Conservation (phyloP, 2,797 vertebrate species). For the Anisognathus igniventris region DNA sequence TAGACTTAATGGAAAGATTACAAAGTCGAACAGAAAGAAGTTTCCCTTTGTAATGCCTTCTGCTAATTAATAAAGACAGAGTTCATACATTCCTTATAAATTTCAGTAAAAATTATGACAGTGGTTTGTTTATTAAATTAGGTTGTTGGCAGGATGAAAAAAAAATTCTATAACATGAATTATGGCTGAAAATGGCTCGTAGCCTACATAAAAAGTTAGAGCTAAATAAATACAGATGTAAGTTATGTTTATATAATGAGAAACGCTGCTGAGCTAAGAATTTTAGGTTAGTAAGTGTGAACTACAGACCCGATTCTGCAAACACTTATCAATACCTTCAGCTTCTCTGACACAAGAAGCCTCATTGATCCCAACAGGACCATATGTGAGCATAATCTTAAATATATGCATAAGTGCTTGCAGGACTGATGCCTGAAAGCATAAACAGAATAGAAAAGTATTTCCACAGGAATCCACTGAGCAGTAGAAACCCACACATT, state of each 20-base stretch:
- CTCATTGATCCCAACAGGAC: constrained; percentile 51
- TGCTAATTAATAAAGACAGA: constrained; percentile 74
- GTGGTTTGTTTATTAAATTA: constrained; percentile 71
- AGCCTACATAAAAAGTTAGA: constrained; percentile 64
- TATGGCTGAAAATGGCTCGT: constrained; percentile 57
- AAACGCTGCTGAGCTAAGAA: constrained; percentile 71
- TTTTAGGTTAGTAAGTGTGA: constrained; percentile 69
- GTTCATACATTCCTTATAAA: constrained; percentile 55
- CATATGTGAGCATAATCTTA: constrained; percentile 51
- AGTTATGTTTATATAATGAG: constrained; percentile 68
- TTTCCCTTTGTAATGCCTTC: constrained; percentile 49
- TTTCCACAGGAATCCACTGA: constrained; percentile 24
- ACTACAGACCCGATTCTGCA: constrained; percentile 61
- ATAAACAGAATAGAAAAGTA: constrained; percentile 40
- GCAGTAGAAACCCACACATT: constrained; percentile 4
- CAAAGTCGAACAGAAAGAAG: constrained; percentile 39
- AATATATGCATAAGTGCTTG: constrained; percentile 48
- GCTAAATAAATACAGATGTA: constrained; percentile 75
- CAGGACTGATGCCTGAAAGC: constrained; percentile 38
- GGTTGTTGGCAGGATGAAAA: constrained; percentile 63
- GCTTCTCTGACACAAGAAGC: constrained; percentile 53
- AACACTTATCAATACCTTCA: constrained; percentile 62
- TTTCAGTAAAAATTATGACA: constrained; percentile 61
- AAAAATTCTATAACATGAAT: constrained; percentile 57
- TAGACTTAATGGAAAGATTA: constrained; percentile 45